Base-by-base conservation (phyloP, 2,113 vertebrate species). In the Forbesichthys papilliferus region DNA sequence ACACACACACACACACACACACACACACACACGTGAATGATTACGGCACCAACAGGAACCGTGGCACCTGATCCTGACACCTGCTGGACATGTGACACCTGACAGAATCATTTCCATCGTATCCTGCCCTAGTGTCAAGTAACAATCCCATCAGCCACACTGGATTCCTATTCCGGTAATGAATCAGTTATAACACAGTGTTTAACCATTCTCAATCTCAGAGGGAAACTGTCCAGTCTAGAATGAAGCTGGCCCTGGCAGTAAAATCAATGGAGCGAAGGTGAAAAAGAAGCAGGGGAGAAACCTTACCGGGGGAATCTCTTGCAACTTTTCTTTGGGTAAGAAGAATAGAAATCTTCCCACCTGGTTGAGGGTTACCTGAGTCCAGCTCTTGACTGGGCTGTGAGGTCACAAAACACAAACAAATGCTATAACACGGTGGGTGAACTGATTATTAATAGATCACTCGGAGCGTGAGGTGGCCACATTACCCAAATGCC, bases 301-400 rank as follows among this genome's bases (percentile, higher is more conserved):
- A 18, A 1, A 72, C 75, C 87, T 70, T 85, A 94, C 94, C 58
- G 3, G 36, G 13, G 92, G 75, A 61, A 94, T 86, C 52, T 86
- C 65, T 71, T 90, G 80, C 60, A 94, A 77, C 3, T 14, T 79
- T 12, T 75, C 49, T 1, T 48, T 46, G 4, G 92, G 82, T 42
- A 94, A 86, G 77, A 93, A 94, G 79, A 93, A 91, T 51, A 94
- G 63, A 54, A 94, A 90, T 0, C 92, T 79, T 69, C 82, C 91
- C 64, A 94, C 82, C 74, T 91, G 92, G 66, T 84, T 87, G 57
- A 94, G 70, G 1, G 81, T 91, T 9, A 71, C 71, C 51, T 85
- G 65, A 33, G 82, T 92, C 94, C 94, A 94, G 57, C 57, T 86
- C 58, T 75, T 64, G 0, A 87, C 82, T 11, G 84, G 72, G 16